Percentiles rank a stretch among this genome's conserved stretches.
phyloP scores from a whole-genome alignment of 2,888 invertebrate species.

The Polydrusus pterygomalis region DNA sequence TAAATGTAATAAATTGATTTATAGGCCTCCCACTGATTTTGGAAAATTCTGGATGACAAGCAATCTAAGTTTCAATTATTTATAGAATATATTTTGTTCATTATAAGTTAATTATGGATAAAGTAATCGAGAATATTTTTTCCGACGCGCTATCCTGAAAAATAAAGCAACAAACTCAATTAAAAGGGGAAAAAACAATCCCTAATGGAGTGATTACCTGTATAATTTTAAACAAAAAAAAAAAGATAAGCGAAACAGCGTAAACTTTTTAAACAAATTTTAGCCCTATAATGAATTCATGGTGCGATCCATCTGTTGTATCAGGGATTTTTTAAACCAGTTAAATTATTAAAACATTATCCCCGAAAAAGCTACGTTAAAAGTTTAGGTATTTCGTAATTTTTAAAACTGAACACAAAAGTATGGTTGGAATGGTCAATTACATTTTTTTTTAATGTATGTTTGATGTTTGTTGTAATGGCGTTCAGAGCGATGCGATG shows the following conservation, averaged over 20 bases:
- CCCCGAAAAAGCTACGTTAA: not conserved
- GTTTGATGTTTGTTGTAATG: too few relatives aligned
- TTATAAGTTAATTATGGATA: too few relatives aligned
- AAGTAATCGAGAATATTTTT: not conserved
- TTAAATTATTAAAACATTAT: not conserved
- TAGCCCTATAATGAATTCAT: not conserved
- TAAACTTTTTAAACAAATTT: not conserved
- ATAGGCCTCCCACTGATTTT: too few relatives aligned
- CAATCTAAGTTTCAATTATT: too few relatives aligned
- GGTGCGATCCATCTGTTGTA: not conserved
- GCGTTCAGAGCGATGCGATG: too few relatives aligned
- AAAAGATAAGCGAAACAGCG: not conserved
- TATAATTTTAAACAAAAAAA: not conserved
- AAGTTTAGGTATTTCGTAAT: not conserved
- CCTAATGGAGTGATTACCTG: not conserved
- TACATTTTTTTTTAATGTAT: too few relatives aligned
- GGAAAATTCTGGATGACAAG: too few relatives aligned
- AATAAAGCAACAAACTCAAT: conserved; percentile 1
- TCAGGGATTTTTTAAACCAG: not conserved
- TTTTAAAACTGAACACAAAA: not conserved
- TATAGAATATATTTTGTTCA: too few relatives aligned
- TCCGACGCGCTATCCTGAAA: not conserved
- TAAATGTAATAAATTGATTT: too few relatives aligned
- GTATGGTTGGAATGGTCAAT: too few relatives aligned
- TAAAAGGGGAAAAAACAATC: conserved; percentile 1